Conservation (phyloP, 2,113 vertebrate species). For the Archilochus colubris region DNA sequence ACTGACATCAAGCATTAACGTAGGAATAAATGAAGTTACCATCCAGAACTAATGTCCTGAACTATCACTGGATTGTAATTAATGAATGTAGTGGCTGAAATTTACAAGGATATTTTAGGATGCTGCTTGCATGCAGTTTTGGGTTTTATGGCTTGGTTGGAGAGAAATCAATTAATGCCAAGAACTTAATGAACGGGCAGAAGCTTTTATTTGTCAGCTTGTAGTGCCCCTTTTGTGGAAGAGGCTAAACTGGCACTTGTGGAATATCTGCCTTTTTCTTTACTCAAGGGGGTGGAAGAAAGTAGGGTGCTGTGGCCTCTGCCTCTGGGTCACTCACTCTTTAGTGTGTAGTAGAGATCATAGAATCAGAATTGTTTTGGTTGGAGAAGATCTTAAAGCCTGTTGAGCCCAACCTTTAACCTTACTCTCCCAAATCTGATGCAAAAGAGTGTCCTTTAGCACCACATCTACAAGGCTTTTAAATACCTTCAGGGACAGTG, state of each 20-base stretch:
- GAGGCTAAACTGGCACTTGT: neutral
- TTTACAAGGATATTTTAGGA: constrained; percentile 77
- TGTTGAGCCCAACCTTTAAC: too few relatives aligned
- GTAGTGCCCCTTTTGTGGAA: neutral
- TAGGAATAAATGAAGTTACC: constrained; percentile 78
- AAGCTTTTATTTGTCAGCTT: constrained; percentile 7
- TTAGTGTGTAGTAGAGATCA: neutral
- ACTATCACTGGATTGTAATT: constrained; percentile 71
- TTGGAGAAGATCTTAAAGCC: too few relatives aligned
- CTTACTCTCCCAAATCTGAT: too few relatives aligned
- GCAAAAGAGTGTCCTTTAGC: too few relatives aligned
- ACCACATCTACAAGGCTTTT: too few relatives aligned
- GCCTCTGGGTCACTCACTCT: neutral
- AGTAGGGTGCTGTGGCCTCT: neutral
- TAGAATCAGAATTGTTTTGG: too few relatives aligned
- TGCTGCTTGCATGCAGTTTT: constrained; percentile 54
- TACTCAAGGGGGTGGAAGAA: neutral
- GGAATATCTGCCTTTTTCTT: neutral
- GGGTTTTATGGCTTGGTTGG: constrained; percentile 63
- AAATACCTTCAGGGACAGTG: too few relatives aligned
- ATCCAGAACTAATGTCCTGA: constrained; percentile 76
- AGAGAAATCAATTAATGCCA: constrained; percentile 60
- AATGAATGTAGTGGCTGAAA: constrained; percentile 69
- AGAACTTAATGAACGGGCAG: constrained; percentile 41
- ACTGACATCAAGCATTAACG: constrained; percentile 71